These are phyloP conservation scores for Nematostella vectensis DNA, from an alignment of 92 coral and sea anemone genomes.

Conservation along the genomic window DNA sequence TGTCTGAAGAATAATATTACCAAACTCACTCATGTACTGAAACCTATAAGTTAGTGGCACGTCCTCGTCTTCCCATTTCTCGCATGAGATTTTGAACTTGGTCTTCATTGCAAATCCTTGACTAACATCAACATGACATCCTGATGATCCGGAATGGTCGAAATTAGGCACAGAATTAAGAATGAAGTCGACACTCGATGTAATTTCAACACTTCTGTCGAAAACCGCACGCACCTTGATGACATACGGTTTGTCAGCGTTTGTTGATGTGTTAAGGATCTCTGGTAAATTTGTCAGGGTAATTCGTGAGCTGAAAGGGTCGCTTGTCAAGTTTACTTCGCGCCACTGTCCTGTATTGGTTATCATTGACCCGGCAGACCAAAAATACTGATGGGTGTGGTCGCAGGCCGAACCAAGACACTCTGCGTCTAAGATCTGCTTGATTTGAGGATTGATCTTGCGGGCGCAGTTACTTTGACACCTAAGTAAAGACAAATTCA, in stretches of 20 bases:
- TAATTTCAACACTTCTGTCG: neutral
- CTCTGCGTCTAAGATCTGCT: slow-evolving; percentile 6
- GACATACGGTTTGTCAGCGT: neutral
- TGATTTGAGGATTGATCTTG: slow-evolving; percentile 9
- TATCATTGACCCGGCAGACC: too few species aligned
- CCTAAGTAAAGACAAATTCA: too few species aligned
- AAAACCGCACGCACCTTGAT: slow-evolving; percentile 4
- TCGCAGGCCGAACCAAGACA: slow-evolving; percentile 11
- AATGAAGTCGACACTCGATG: slow-evolving; percentile 3
- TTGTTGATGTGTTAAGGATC: neutral
- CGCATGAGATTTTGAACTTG: slow-evolving; percentile 22
- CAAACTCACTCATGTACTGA: slow-evolving; percentile 19
- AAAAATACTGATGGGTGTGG: slow-evolving; percentile 5
- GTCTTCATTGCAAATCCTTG: slow-evolving; percentile 30
- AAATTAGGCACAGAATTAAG: slow-evolving; percentile 19
- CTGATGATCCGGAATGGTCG: neutral
- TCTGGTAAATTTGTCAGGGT: neutral
- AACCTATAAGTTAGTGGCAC: slow-evolving; percentile 10
- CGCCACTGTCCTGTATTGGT: too few species aligned
- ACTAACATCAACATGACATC: slow-evolving; percentile 4
- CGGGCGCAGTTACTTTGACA: slow-evolving; percentile 20
- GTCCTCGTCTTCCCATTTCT: slow-evolving; percentile 27
- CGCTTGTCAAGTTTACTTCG: too few species aligned
- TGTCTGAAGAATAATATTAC: slow-evolving; percentile 13
- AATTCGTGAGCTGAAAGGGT: too few species aligned